Evolutionary conservation across 1,140 invertebrate species (phyloP).

Genomic region (Philopotamus ludificatus): DNA sequence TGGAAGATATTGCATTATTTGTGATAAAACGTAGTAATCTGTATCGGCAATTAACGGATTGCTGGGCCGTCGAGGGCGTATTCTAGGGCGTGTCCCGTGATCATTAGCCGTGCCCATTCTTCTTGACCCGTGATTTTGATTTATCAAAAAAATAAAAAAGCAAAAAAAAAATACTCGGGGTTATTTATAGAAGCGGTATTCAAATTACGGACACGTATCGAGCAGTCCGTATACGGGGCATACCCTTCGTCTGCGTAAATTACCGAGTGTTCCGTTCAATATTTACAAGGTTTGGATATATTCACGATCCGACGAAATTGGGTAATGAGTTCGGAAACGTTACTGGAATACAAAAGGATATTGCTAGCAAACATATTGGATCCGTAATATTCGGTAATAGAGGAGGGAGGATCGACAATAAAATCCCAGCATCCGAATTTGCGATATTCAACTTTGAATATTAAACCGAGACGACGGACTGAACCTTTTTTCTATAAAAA

Average conservation of each 20-base stretch:
- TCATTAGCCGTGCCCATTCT: no score
- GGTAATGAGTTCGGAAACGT: conserved; percentile 8
- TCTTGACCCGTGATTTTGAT: no score
- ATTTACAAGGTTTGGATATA: conserved; percentile 7
- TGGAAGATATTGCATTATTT: neutral
- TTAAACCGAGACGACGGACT: no score
- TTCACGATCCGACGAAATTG: conserved; percentile 2
- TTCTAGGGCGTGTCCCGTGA: no score
- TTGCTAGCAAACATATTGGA: no score
- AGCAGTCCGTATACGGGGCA: neutral
- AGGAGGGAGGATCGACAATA: no score
- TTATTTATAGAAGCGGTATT: neutral
- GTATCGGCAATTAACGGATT: no score
- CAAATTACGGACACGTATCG: neutral
- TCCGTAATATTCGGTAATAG: no score
- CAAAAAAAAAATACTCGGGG: neutral
- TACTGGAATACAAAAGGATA: neutral
- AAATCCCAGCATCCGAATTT: no score
- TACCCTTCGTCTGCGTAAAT: conserved; percentile 11
- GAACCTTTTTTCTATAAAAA: no score
- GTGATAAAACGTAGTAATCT: neutral
- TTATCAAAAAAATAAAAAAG: neutral
- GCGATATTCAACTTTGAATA: no score
- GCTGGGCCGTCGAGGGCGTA: no score
- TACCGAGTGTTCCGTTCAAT: conserved; percentile 14